Percentiles rank a stretch among this genome's conserved stretches.
These are phyloP conservation scores for Cynoglossus semilaevis DNA, from an alignment of 2,113 vertebrate species.

Conservation along the genomic window DNA sequence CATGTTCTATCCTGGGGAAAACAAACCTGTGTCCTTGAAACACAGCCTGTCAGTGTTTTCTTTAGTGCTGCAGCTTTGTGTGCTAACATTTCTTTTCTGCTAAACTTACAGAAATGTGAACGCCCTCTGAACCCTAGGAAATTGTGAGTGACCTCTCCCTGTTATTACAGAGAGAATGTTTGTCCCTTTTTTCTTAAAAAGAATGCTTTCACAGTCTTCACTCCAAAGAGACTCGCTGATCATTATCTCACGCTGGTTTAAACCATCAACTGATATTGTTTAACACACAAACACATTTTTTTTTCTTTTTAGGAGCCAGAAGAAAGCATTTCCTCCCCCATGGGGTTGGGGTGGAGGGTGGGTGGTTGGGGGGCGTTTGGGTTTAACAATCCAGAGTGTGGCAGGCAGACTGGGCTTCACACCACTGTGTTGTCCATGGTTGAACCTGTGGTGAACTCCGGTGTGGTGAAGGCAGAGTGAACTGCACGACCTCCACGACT, in stretches of 20 bases:
- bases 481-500: too few species aligned
- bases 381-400: conserved; percentile 43
- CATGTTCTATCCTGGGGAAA: conserved; percentile 53
- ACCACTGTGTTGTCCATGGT: conserved; percentile 42
- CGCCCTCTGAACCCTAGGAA: conserved; percentile 28
- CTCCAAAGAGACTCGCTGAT: conserved; percentile 45
- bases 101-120: conserved; percentile 31
- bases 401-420: conserved; percentile 61
- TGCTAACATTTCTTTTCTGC: conserved; percentile 31
- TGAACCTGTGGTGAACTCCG: conserved; percentile 66
- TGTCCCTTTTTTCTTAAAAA: conserved; percentile 38
- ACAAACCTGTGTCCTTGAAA: conserved; percentile 65
- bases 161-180: conserved; percentile 37
- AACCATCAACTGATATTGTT: conserved; percentile 39
- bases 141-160: conserved; percentile 29
- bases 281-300: conserved; percentile 8
- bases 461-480: conserved; percentile 31
- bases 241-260: conserved; percentile 43
- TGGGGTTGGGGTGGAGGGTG: too few species aligned
- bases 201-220: conserved; percentile 27
- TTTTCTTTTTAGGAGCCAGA: conserved; percentile 13
- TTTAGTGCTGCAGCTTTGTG: conserved; percentile 38
- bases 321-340: conserved; percentile 47
- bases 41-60: conserved; percentile 48
- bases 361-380: conserved; percentile 3